Evolutionary conservation across 2,113 vertebrate species (phyloP).

Genomic region (Arvicanthis niloticus): DNA sequence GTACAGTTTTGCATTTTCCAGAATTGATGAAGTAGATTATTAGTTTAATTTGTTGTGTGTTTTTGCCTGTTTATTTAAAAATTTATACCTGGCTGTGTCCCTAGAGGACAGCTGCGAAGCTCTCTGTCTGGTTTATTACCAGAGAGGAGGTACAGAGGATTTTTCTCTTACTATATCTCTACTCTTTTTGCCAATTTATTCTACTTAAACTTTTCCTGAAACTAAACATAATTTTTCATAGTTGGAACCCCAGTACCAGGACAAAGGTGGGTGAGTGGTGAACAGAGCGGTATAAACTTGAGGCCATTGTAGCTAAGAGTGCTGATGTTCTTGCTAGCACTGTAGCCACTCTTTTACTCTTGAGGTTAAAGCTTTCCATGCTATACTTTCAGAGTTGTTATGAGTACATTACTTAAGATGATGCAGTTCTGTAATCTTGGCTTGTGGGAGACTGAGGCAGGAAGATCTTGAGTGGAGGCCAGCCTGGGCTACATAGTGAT

Average conservation of each 20-base stretch:
- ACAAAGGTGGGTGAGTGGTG: background rate
- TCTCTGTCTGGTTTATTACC: background rate
- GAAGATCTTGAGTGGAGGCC: background rate
- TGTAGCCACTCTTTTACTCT: background rate
- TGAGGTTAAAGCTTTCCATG: background rate
- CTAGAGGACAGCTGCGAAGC: background rate
- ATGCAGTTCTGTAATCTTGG: background rate
- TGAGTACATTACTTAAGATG: background rate
- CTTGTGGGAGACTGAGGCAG: background rate
- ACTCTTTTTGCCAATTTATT: background rate
- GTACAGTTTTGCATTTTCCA: background rate
- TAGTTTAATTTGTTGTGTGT: background rate
- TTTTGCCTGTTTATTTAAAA: background rate
- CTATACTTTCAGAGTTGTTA: background rate
- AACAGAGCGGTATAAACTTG: background rate
- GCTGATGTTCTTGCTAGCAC: background rate
- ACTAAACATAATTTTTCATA: constrained; percentile 1
- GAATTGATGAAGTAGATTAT: constrained; percentile 5
- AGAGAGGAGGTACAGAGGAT: background rate
- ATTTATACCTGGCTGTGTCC: background rate
- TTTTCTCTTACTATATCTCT: background rate
- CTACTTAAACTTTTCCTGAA: background rate
- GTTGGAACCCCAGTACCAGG: constrained; percentile 16
- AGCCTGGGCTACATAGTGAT: background rate
- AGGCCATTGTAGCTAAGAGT: background rate